These are phyloP conservation scores for Proteles cristata DNA, from an alignment of 2,113 vertebrate species.

Conservation along the genomic window DNA sequence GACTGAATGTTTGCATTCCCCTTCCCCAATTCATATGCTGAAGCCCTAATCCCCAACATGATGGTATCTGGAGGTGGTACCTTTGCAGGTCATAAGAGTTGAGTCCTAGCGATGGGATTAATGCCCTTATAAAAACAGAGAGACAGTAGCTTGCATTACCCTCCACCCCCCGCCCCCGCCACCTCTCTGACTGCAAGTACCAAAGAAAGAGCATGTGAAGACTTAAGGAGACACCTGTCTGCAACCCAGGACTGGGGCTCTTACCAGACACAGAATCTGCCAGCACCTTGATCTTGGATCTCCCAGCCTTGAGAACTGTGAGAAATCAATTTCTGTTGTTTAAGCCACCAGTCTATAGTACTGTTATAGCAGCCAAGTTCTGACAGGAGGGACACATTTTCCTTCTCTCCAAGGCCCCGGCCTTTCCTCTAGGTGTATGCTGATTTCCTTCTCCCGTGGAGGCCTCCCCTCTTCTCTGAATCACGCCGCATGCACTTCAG, in stretches of 20 bases:
- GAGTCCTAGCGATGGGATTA: not conserved
- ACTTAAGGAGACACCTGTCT: not conserved
- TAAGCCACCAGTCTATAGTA: not conserved
- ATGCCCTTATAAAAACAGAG: not conserved
- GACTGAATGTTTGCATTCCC: not conserved
- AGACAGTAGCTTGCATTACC: not conserved
- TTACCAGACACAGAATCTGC: not conserved
- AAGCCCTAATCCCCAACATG: not conserved
- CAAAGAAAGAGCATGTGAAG: not conserved
- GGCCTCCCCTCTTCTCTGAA: conserved; percentile 33
- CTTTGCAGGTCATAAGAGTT: not conserved
- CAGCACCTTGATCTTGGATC: not conserved
- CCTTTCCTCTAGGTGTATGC: not conserved
- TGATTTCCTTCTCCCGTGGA: not conserved
- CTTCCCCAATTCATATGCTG: not conserved
- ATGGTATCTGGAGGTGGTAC: not conserved
- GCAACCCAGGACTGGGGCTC: not conserved
- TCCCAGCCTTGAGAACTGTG: not conserved
- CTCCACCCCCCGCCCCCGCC: no score
- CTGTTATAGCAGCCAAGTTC: not conserved
- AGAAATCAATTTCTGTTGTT: not conserved
- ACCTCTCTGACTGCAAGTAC: not conserved
- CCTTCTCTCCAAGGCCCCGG: not conserved
- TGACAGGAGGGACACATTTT: not conserved
- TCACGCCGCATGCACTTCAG: conserved; percentile 26